Conservation (phyloP, 2,888 invertebrate genomes). For the Limnephilus lunatus region DNA sequence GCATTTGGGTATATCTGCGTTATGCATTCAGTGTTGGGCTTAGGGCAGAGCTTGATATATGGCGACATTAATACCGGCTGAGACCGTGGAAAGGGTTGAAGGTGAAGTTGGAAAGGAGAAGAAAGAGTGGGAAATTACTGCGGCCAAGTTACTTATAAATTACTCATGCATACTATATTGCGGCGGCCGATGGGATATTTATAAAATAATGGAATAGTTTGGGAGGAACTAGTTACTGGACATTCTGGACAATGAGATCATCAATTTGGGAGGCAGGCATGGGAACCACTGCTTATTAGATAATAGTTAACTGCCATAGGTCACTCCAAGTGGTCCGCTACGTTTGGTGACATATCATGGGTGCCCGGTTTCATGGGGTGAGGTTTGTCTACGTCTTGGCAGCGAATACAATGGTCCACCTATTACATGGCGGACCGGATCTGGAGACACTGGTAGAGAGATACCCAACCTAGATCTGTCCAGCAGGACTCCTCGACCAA, state of each 20-base stretch:
- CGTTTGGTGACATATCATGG: too few species aligned
- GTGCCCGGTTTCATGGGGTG: too few species aligned
- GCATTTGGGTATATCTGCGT: constrained; percentile 42
- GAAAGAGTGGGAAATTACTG: neutral
- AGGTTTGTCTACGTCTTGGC: too few species aligned
- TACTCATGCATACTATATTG: neutral
- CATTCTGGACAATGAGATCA: neutral
- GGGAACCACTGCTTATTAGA: too few species aligned
- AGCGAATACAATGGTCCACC: too few species aligned
- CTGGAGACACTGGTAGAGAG: too few species aligned
- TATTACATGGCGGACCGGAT: too few species aligned
- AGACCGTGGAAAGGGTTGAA: constrained; percentile 37
- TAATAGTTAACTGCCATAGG: too few species aligned
- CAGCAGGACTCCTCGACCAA: too few species aligned
- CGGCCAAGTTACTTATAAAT: neutral
- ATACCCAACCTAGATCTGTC: too few species aligned
- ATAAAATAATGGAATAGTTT: neutral
- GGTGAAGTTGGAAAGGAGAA: neutral
- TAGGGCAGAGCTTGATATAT: constrained; percentile 53
- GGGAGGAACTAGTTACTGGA: neutral
- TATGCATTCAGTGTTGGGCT: constrained; percentile 47
- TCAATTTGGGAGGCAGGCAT: neutral
- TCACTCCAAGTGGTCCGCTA: too few species aligned
- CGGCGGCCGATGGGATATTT: neutral
- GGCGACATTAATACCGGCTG: constrained; percentile 50